Conservation (phyloP, 2,888 invertebrate genomes). For the Theretra japonica region DNA sequence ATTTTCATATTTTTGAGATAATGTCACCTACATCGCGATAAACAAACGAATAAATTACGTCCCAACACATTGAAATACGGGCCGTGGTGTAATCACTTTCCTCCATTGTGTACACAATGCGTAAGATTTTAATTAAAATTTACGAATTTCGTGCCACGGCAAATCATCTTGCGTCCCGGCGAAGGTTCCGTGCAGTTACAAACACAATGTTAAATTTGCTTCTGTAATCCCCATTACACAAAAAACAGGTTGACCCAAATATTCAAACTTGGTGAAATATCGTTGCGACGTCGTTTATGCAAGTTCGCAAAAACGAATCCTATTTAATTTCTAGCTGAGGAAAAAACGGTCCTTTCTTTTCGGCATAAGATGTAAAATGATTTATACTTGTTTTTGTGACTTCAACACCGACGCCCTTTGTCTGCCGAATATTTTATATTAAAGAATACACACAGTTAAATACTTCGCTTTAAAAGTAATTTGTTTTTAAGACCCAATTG, state of each 20-base stretch:
- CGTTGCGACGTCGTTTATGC: slow-evolving; percentile 79
- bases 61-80: slow-evolving; percentile 56
- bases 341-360: slow-evolving; percentile 67
- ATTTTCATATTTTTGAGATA: slow-evolving; percentile 46
- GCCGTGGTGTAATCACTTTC: slow-evolving; percentile 64
- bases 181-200: slow-evolving; percentile 75
- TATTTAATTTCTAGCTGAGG: slow-evolving; percentile 61
- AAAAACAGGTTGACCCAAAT: slow-evolving; percentile 84
- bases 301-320: slow-evolving; percentile 81
- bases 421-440: slow-evolving; percentile 51
- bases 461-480: neutral
- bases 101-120: slow-evolving; percentile 68
- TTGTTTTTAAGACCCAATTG: neutral
- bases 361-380: slow-evolving; percentile 65
- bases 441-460: neutral
- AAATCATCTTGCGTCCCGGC: slow-evolving; percentile 71
- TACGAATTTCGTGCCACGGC: slow-evolving; percentile 73
- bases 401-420: slow-evolving; percentile 65
- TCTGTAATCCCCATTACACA: slow-evolving; percentile 81
- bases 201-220: slow-evolving; percentile 81
- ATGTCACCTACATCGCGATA: slow-evolving; percentile 45
- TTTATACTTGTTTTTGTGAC: slow-evolving; percentile 53
- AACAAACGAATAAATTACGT: slow-evolving; percentile 60
- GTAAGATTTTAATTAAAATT: slow-evolving; percentile 83
- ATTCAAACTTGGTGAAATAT: slow-evolving; percentile 78